Percentiles rank a stretch among this genome's conserved stretches.
phyloP scores from a whole-genome alignment of 2,888 invertebrate genomes.

The Agrotis segetum region DNA sequence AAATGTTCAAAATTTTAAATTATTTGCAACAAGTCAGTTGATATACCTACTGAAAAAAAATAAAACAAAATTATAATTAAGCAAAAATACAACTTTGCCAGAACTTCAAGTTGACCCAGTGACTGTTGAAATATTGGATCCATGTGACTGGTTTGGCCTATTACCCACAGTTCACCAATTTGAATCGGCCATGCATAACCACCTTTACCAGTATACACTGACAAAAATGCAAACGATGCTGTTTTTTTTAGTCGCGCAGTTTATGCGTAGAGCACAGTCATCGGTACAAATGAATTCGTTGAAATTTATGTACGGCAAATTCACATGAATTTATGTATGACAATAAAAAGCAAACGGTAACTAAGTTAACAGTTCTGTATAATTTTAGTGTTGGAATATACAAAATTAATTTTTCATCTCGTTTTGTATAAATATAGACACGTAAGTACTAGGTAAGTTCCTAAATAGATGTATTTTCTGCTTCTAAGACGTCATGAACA shows the following conservation, averaged over 20 bases:
- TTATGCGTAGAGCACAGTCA: slow-evolving; percentile 44
- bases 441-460: not conserved
- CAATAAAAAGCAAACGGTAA: slow-evolving; percentile 54
- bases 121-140: not conserved
- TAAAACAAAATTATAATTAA: too few species aligned
- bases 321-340: slow-evolving; percentile 53
- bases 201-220: slow-evolving; percentile 42
- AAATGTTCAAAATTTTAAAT: too few species aligned
- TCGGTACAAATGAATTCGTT: slow-evolving; percentile 55
- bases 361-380: slow-evolving; percentile 32
- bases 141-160: not conserved
- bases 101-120: not conserved
- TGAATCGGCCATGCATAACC: not conserved
- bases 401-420: slow-evolving; percentile 10
- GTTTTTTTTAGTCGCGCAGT: slow-evolving; percentile 44
- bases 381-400: slow-evolving; percentile 38
- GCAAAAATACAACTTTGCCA: not conserved
- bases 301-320: slow-evolving; percentile 53
- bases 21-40: too few species aligned
- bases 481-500: not conserved
- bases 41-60: too few species aligned
- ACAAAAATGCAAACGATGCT: slow-evolving; percentile 50
- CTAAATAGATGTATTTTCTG: not conserved
- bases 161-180: not conserved
- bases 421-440: slow-evolving; percentile 7